Evolutionary conservation across 2,797 vertebrate genomes (phyloP).

Genomic region (Galaxias olidus): DNA sequence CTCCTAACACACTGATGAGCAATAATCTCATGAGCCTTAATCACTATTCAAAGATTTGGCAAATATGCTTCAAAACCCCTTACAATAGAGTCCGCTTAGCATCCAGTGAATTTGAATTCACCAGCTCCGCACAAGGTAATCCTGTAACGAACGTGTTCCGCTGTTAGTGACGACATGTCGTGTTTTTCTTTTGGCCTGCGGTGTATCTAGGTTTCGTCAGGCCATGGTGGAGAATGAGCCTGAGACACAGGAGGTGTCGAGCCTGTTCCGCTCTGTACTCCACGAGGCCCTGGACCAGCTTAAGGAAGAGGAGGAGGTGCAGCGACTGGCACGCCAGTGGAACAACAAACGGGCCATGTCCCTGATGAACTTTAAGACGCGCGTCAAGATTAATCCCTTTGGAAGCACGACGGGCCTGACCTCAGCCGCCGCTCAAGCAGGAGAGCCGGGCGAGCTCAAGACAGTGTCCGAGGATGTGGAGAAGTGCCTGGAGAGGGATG

Average conservation of each 20-base stretch:
- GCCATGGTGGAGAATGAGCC: conserved; percentile 85
- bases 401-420: conserved; percentile 87
- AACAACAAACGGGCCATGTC: conserved; percentile 85
- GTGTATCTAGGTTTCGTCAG: conserved; percentile 85
- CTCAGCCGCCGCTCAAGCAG: conserved; percentile 74
- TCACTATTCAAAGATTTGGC: too few species aligned
- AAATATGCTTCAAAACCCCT: too few species aligned
- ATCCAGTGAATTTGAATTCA: too few species aligned
- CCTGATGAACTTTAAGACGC: conserved; percentile 83
- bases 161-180: neutral
- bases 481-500: conserved; percentile 60
- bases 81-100: too few species aligned
- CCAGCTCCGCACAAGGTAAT: too few species aligned
- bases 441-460: conserved; percentile 72
- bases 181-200: neutral
- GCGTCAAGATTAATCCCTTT: conserved; percentile 90
- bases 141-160: too few species aligned
- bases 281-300: conserved; percentile 83
- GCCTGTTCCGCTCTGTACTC: conserved; percentile 86
- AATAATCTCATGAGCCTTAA: conserved; percentile 1
- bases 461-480: conserved; percentile 95
- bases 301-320: conserved; percentile 87
- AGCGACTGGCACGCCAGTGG: conserved; percentile 87
- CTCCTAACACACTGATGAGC: conserved; percentile 12
- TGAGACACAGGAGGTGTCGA: conserved; percentile 84